Conservation (phyloP, 2,797 vertebrate species). For the Tiaroga cobitis region DNA sequence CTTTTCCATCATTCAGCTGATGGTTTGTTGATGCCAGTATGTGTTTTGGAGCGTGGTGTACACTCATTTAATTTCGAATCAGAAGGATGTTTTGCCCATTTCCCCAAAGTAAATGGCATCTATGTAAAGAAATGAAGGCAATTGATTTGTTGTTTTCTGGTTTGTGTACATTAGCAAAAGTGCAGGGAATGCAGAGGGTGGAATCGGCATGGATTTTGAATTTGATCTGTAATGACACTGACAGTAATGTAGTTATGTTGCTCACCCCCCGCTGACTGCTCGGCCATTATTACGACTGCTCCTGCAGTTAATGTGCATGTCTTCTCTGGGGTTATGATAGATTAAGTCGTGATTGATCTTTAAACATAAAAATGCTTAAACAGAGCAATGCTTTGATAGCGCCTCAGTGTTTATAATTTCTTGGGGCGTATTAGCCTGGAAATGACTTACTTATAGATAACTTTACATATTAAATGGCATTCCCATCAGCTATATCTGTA, state of each 20-base stretch:
- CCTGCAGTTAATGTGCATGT: neutral
- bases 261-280: conserved; percentile 25
- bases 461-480: neutral
- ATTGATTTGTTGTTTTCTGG: conserved; percentile 23
- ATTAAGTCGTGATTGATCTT: neutral
- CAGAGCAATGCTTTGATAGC: neutral
- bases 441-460: neutral
- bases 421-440: neutral
- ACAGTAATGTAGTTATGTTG: conserved; percentile 23
- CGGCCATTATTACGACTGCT: conserved; percentile 2
- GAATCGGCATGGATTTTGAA: neutral
- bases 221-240: conserved; percentile 31
- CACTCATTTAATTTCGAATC: neutral
- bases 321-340: neutral
- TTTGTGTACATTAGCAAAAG: neutral
- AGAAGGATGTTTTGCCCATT: neutral
- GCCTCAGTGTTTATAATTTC: neutral
- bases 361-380: neutral
- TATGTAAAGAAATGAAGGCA: neutral
- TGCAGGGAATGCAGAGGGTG: neutral
- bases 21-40: neutral
- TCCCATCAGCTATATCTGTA: too few relatives aligned
- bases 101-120: neutral
- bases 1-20: neutral
- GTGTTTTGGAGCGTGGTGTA: neutral